phyloP scores from a whole-genome alignment of 2,797 vertebrate species.

The Characodon lateralis region DNA sequence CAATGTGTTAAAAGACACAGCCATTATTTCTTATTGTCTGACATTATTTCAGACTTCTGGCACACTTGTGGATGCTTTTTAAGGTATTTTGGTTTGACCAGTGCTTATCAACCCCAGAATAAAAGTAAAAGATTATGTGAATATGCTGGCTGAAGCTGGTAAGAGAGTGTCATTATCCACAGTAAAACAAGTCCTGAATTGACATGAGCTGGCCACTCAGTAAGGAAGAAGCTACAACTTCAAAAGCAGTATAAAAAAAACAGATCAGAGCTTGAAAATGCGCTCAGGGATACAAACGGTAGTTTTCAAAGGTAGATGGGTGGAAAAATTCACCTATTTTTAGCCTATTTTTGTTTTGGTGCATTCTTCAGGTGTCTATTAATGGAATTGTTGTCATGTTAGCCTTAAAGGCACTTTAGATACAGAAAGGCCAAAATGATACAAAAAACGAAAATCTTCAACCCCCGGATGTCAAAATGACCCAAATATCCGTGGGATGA shows the following conservation, averaged over 20 bases:
- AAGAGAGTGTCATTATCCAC: neutral
- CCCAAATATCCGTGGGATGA: slow-evolving; percentile 53
- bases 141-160: too few relatives aligned
- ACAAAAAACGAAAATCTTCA: slow-evolving; percentile 32
- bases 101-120: too few relatives aligned
- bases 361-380: too few relatives aligned
- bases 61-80: too few relatives aligned
- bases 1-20: too few relatives aligned
- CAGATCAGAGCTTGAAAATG: neutral
- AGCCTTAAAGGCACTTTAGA: neutral
- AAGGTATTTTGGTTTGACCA: too few relatives aligned
- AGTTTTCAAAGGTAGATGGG: neutral
- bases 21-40: too few relatives aligned
- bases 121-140: too few relatives aligned
- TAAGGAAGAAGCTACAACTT: too few relatives aligned
- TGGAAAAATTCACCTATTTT: neutral
- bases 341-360: neutral
- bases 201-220: too few relatives aligned
- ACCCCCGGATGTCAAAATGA: slow-evolving; percentile 46
- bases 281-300: neutral
- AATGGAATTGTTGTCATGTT: neutral
- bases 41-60: too few relatives aligned
- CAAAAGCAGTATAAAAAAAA: too few relatives aligned
- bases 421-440: slow-evolving; percentile 2
- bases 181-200: neutral